Evolutionary conservation across 2,797 vertebrate species (phyloP), one percentile per base, ranked within the genome.

Genomic region (Betta splendens): DNA sequence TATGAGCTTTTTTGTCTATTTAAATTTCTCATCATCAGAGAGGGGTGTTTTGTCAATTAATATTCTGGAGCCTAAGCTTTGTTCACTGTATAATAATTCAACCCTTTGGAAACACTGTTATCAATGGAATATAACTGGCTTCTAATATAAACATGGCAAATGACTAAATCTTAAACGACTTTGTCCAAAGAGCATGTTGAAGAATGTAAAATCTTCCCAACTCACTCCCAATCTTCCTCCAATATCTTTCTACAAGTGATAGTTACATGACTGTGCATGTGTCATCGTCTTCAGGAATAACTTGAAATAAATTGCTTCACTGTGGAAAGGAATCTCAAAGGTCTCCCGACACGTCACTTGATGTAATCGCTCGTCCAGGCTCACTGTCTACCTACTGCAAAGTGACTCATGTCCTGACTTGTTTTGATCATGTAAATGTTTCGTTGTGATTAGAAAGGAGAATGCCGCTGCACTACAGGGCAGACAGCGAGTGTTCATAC

Each of bases 351-450:
- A 18, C 15, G 21, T 47, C 6, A 31, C 4, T 0, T 46, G 46
- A 26, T 32, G 28, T 28, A 10, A 53, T 42, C 3, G 4, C 21
- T n/a, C 33, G 20, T 13, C 20, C 42, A 29, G 58, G 25, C 40
- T 55, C 29, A 42, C 11, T 16, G 37, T 54, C 54, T 20, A 11
- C 20, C 29, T 11, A n/a, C 60, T 32, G 33, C 7, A 36, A 40
- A 56, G 42, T 16, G 10, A 37, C 36, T 72, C 25, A 50, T 18
- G 28, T 13, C 21, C 21, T 42, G 38, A 11, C 11, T n/a, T 57
- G 17, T 45, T 26, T 22, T n/a, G 49, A 49, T 62, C 46, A 1
- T 71, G 40, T 46, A 58, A 58, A 65, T 57, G 49, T 69, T 55
- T 57, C 3, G 5, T 33, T 44, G 47, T 53, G 52, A 61, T 65